These are phyloP conservation scores for Xylophagus ater DNA, from an alignment of 2,888 invertebrate species.

Conservation along the genomic window DNA sequence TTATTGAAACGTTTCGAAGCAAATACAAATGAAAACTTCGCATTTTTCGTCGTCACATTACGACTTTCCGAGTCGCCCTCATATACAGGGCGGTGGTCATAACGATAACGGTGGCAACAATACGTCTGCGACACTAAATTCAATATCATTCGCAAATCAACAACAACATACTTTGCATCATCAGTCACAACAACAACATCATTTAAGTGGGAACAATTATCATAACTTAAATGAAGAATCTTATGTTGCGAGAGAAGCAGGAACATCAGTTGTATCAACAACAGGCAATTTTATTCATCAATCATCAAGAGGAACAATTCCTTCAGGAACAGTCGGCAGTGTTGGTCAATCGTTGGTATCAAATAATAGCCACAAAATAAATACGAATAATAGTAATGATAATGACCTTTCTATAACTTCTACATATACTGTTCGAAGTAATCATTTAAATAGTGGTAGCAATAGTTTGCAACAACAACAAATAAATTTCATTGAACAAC, in stretches of 20 bases:
- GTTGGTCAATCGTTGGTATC: slow-evolving; percentile 5
- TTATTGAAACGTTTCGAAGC: slow-evolving; percentile 3
- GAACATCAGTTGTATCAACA: slow-evolving; percentile 6
- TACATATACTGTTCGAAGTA: slow-evolving; percentile 15
- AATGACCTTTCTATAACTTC: slow-evolving; percentile 20
- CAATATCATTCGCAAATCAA: slow-evolving; percentile 12
- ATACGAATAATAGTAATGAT: slow-evolving; percentile 13
- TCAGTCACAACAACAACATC: slow-evolving; percentile 10
- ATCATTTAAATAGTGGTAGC: slow-evolving; percentile 14
- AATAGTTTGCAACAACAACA: slow-evolving; percentile 14
- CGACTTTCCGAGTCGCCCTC: slow-evolving; percentile 28
- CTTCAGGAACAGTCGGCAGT: slow-evolving; percentile 3
- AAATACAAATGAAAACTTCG: slow-evolving; percentile 28
- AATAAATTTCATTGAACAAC: slow-evolving; percentile 14
- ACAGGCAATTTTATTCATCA: not conserved
- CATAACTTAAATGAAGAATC: slow-evolving; percentile 14
- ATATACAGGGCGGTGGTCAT: slow-evolving; percentile 24
- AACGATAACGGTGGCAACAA: slow-evolving; percentile 16
- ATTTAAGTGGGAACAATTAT: slow-evolving; percentile 16
- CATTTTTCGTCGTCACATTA: slow-evolving; percentile 27
- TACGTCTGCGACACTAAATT: slow-evolving; percentile 7
- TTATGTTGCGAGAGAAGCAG: slow-evolving; percentile 13
- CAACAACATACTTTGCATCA: slow-evolving; percentile 12
- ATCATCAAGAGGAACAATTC: slow-evolving; percentile 8
- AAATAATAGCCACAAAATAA: slow-evolving; percentile 7